Percentiles rank a stretch among this genome's conserved stretches.
These are phyloP conservation scores for Macaca mulatta DNA, from an alignment of 2,113 vertebrate genomes.

Conservation along the genomic window DNA sequence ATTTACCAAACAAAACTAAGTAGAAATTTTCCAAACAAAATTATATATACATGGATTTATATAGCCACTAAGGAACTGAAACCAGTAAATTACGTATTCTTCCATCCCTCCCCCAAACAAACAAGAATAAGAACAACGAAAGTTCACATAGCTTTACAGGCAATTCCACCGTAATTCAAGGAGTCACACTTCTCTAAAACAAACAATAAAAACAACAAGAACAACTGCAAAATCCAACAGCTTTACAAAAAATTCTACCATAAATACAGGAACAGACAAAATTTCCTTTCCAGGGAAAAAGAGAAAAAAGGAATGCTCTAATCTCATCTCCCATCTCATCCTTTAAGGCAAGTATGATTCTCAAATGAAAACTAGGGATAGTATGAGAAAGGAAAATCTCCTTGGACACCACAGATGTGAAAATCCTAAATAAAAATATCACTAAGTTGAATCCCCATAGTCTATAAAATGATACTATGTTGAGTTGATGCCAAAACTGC, in stretches of 20 bases:
- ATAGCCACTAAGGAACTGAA: neutral
- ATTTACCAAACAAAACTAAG: neutral
- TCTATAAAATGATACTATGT: neutral
- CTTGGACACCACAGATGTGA: neutral
- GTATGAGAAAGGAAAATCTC: neutral
- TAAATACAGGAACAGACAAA: neutral
- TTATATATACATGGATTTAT: neutral
- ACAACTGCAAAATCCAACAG: neutral
- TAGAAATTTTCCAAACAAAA: too few species aligned
- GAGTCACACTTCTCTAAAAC: neutral
- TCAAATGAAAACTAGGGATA: neutral
- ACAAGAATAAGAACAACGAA: neutral
- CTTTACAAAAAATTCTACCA: neutral
- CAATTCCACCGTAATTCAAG: neutral
- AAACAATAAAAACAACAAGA: neutral
- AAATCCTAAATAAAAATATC: neutral
- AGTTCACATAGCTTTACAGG: neutral
- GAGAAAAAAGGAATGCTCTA: neutral
- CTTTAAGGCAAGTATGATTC: neutral
- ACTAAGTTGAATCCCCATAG: neutral
- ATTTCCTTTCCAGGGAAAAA: neutral
- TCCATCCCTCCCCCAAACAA: neutral
- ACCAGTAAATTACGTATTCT: neutral
- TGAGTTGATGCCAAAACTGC: neutral
- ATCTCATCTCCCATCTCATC: neutral